A percentile compares a stretch with the other conserved stretches of the same genome.
These are phyloP conservation scores for Anguilla rostrata DNA, from an alignment of 2,113 vertebrate species.

Conservation along the genomic window DNA sequence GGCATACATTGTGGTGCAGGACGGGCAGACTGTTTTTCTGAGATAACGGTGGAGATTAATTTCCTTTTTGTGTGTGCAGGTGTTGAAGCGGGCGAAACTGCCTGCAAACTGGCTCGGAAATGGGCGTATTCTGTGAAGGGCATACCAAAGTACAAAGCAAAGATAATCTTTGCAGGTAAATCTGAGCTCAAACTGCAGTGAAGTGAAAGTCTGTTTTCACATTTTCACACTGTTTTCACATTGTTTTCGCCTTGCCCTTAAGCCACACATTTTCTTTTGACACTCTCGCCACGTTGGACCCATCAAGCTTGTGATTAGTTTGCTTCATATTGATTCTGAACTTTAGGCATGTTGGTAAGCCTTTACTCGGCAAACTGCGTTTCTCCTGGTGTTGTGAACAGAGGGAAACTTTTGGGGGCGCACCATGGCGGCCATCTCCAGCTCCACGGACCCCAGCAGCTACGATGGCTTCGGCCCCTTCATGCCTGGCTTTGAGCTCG, in stretches of 20 bases:
- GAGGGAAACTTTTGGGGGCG: conserved; percentile 97
- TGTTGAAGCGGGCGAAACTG: conserved; percentile 92
- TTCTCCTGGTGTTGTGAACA: conserved; percentile 43
- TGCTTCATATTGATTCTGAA: background rate
- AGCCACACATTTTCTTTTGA: too few species aligned
- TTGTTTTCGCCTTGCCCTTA: too few species aligned
- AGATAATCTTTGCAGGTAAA: conserved; percentile 89
- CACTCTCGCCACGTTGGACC: too few species aligned
- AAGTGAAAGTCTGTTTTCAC: too few species aligned
- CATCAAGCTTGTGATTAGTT: background rate
- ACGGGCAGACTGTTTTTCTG: background rate
- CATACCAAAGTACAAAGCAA: conserved; percentile 87
- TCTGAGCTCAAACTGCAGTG: background rate
- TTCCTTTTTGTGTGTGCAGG: conserved; percentile 59
- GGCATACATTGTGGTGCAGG: background rate
- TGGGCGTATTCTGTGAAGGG: conserved; percentile 93
- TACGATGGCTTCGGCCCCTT: conserved; percentile 94
- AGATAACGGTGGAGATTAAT: background rate
- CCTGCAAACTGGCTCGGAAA: conserved; percentile 92
- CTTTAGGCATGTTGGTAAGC: too few species aligned
- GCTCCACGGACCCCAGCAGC: conserved; percentile 88
- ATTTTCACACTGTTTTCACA: too few species aligned
- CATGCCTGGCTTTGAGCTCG: conserved; percentile 89
- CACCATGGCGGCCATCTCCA: conserved; percentile 92
- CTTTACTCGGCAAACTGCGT: background rate